Evolutionary conservation across 2,113 vertebrate genomes (phyloP).

Genomic region (Podocnemis expansa): DNA sequence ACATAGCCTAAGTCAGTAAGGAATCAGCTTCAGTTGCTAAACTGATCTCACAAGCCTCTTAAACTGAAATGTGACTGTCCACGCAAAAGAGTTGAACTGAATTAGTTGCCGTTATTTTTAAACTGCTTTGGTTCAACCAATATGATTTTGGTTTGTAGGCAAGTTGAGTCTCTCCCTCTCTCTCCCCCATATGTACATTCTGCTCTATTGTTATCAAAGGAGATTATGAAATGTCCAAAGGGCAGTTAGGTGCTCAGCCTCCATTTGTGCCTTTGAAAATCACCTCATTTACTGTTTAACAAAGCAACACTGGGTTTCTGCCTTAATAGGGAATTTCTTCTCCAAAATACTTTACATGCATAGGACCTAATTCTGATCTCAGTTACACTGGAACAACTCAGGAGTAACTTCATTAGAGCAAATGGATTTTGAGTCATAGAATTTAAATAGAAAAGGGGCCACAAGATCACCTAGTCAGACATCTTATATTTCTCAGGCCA

Average conservation of each 20-base stretch:
- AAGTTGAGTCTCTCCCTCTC: not conserved
- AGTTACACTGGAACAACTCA: not conserved
- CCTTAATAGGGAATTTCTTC: not conserved
- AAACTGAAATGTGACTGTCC: not conserved
- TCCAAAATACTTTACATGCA: not conserved
- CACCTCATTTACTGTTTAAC: not conserved
- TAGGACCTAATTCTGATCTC: not conserved
- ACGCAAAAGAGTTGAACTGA: not conserved
- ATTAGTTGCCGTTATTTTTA: not conserved
- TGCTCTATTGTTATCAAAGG: not conserved
- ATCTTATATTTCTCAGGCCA: not conserved
- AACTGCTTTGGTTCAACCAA: not conserved
- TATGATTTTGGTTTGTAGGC: not conserved
- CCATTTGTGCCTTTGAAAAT: not conserved
- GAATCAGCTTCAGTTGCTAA: not conserved
- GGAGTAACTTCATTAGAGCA: not conserved
- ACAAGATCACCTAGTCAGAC: not conserved
- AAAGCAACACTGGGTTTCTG: accelerated
- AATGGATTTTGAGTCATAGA: not conserved
- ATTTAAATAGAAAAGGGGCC: not conserved
- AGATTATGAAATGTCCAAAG: not conserved
- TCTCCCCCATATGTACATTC: not conserved
- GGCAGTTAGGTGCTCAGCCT: not conserved
- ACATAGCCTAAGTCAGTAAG: not conserved
- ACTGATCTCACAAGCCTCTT: not conserved